Base-by-base conservation (phyloP, 1,140 invertebrate genomes). In the Ceratoteleas bidentatus region DNA sequence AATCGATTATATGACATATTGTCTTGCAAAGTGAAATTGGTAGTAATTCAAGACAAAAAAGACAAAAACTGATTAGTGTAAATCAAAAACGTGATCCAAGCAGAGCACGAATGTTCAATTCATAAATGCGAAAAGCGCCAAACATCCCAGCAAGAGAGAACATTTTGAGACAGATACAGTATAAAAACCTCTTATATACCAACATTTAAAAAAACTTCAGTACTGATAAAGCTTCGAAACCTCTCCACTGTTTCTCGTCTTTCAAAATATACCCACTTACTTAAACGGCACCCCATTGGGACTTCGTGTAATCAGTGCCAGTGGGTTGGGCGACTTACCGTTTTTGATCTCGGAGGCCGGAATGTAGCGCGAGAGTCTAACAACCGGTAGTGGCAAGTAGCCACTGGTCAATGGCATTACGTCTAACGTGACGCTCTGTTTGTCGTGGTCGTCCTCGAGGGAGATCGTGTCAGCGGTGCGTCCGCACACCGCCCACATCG, bases 331-430 rank as follows among this genome's bases (percentile, higher is more conserved):
- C 15, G 13, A 45, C 86, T 86, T 91, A 94, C 94, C 94, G 91
- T 94, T 95, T 81, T 93, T 93, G 49, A 90, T 88, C 73, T 93
- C 93, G 60, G 95, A 94, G 11, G 96, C 96, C 13, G 96, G 96
- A 84, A 97, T 96, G 90, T 98, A 98, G 84, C 97, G 97, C 6
- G 96, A 97, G n/a, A 99, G 91, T 69, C 96, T 93, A 64, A 99
- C 96, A 62, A 95, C 93, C 6, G 98, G 98, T 61, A 98, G 92
- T 7, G 97, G 97, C 50, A 98, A 92, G 88, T 95, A 97, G 16
- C 98, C 98, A 66, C 96, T 95, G 4, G 95, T 95, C 32, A 99
- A 90, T 24, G 97, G 97, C 95, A 98, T 97, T 10, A 98, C 96
- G 85, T 98, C 97, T 65, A 99, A 90, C 0, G 94, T 94, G 49